These are phyloP conservation scores for Pecten maximus DNA, from an alignment of 2,888 invertebrate genomes.

Conservation along the genomic window DNA sequence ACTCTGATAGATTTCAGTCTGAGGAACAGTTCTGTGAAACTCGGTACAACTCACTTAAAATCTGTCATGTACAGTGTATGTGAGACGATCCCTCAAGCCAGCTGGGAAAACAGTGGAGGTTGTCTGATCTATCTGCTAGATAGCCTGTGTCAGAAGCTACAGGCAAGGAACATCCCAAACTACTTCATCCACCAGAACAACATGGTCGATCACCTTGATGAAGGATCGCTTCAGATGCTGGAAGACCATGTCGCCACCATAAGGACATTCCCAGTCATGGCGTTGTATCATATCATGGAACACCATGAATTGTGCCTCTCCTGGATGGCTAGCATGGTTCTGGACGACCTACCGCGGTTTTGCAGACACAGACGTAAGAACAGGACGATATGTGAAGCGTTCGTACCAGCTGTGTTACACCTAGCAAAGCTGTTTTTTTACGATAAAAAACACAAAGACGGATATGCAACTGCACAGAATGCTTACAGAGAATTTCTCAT, in stretches of 20 bases:
- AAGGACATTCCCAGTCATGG: not conserved
- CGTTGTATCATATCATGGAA: not conserved
- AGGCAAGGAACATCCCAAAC: conserved; percentile 49
- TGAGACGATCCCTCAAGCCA: conserved; percentile 57
- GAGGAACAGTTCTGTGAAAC: not conserved
- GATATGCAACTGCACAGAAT: not conserved
- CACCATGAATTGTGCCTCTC: not conserved
- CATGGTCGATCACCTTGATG: conserved; percentile 51
- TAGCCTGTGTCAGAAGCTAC: conserved; percentile 44
- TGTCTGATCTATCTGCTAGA: conserved; percentile 59
- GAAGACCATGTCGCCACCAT: not conserved
- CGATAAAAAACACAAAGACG: not conserved
- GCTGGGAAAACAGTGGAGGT: conserved; percentile 51
- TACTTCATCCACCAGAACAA: conserved; percentile 59
- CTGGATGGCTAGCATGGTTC: not conserved
- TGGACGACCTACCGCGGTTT: not conserved
- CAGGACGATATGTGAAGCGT: not conserved
- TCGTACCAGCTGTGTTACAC: not conserved
- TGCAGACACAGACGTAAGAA: not conserved
- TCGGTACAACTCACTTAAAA: conserved; percentile 47
- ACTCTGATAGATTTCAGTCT: not conserved
- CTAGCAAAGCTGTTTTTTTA: not conserved
- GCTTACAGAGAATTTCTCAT: not conserved
- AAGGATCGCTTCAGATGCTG: not conserved
- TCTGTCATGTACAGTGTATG: conserved; percentile 60